A percentile compares a stretch with the other conserved stretches of the same genome.
Conservation (phyloP, 2,888 invertebrate species). For the Cremastinae sp. region DNA sequence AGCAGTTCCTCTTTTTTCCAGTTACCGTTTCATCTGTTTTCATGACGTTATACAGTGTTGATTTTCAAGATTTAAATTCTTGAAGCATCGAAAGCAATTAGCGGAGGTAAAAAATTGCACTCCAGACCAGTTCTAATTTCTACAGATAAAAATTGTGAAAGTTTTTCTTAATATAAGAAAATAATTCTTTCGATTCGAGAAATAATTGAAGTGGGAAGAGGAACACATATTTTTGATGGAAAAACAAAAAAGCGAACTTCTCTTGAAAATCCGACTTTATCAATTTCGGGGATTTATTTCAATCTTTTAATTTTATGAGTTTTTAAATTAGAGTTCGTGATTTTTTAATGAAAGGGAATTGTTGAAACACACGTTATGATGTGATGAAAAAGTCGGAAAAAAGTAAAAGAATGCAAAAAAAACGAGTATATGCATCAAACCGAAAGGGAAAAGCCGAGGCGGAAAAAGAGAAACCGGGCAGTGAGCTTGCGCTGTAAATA, state of each 20-base stretch:
- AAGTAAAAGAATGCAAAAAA: constrained; percentile 9
- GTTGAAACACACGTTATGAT: constrained; percentile 1
- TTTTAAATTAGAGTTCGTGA: not conserved
- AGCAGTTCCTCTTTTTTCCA: constrained; percentile 41
- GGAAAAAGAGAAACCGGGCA: constrained; percentile 31
- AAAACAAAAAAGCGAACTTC: too few species aligned
- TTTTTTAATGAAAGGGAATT: not conserved
- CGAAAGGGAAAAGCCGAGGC: not conserved
- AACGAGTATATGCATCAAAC: constrained; percentile 40
- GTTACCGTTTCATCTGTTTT: too few species aligned
- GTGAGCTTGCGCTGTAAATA: constrained; percentile 31
- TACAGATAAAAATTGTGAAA: too few species aligned
- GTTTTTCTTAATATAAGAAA: too few species aligned
- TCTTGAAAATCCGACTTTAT: too few species aligned
- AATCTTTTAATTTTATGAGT: not conserved
- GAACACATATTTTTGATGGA: too few species aligned
- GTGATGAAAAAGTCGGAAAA: constrained; percentile 8
- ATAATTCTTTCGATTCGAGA: too few species aligned
- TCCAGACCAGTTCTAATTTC: too few species aligned
- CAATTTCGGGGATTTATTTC: too few species aligned
- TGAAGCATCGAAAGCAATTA: not conserved
- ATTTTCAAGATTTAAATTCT: constrained; percentile 8
- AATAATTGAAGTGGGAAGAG: too few species aligned
- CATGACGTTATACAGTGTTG: constrained; percentile 6
- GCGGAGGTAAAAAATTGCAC: too few species aligned